Evolutionary conservation across 2,113 vertebrate species (phyloP).

Genomic region (Onychorhynchus coronatus): DNA sequence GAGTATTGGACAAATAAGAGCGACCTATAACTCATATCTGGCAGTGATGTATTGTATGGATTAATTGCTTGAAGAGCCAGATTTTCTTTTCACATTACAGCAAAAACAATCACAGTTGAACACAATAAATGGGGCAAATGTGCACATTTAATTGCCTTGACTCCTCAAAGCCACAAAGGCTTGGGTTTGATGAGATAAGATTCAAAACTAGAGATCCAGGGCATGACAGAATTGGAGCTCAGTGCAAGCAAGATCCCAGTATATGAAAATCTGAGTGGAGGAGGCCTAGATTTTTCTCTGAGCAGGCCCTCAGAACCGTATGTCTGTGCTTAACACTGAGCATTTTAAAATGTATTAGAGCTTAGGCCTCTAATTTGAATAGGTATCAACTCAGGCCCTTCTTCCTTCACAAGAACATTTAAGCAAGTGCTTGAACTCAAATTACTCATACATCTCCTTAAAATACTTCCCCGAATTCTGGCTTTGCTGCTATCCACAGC

Average conservation of each 20-base stretch:
- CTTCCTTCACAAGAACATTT: not conserved
- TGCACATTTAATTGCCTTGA: not conserved
- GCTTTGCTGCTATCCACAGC: not conserved
- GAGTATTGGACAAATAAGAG: constrained; percentile 36
- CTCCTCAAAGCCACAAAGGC: not conserved
- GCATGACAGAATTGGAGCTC: not conserved
- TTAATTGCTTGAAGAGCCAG: constrained; percentile 48
- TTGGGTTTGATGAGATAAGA: not conserved
- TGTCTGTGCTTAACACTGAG: not conserved
- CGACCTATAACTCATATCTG: constrained; percentile 20
- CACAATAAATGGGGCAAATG: constrained; percentile 34
- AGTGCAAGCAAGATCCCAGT: not conserved
- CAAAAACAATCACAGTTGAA: constrained; percentile 41
- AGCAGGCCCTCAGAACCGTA: not conserved
- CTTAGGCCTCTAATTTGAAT: not conserved
- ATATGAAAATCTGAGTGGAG: not conserved
- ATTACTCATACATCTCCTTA: not conserved
- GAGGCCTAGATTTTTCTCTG: not conserved
- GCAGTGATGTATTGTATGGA: constrained; percentile 51
- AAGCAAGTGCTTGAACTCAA: not conserved
- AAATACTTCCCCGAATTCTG: not conserved
- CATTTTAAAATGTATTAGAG: not conserved
- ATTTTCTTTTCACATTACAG: constrained; percentile 57
- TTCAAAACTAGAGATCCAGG: not conserved
- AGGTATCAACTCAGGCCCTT: not conserved